Conservation (phyloP, 1,140 invertebrate species). For the Bursaphelenchus mucronatus region DNA sequence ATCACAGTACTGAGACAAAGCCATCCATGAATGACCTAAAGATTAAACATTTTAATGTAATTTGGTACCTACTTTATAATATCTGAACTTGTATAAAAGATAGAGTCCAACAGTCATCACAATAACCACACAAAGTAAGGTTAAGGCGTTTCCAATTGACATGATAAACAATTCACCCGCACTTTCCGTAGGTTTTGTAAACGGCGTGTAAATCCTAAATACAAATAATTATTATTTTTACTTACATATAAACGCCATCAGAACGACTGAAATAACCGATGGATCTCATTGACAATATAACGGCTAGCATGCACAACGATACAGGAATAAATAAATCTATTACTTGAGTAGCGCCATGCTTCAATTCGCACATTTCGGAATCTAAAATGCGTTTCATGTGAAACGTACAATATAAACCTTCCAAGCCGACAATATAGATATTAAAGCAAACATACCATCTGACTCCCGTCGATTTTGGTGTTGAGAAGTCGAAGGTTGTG, state of each 20-base stretch:
- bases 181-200: conserved; percentile 85
- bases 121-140: conserved; percentile 84
- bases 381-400: conserved; percentile 16
- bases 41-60: conserved; percentile 30
- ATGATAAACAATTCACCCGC: conserved; percentile 88
- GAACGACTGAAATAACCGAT: conserved; percentile 84
- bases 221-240: conserved; percentile 43
- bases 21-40: conserved; percentile 84
- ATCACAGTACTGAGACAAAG: conserved; percentile 88
- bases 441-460: too few relatives aligned
- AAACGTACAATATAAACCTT: conserved; percentile 17
- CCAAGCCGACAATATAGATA: too few relatives aligned
- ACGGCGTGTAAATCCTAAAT: conserved; percentile 86
- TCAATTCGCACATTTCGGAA: conserved; percentile 77
- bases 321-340: conserved; percentile 97
- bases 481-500: too few relatives aligned
- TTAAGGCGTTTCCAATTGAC: conserved; percentile 88
- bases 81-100: conserved; percentile 87
- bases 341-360: conserved; percentile 96
- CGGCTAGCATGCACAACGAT: conserved; percentile 92
- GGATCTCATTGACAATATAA: conserved; percentile 88
- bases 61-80: conserved; percentile 72
- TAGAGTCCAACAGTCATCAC: conserved; percentile 91
- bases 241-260: conserved; percentile 81
- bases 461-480: too few relatives aligned